Conservation (phyloP, 2,888 invertebrate species). For the Netelia virgata region DNA sequence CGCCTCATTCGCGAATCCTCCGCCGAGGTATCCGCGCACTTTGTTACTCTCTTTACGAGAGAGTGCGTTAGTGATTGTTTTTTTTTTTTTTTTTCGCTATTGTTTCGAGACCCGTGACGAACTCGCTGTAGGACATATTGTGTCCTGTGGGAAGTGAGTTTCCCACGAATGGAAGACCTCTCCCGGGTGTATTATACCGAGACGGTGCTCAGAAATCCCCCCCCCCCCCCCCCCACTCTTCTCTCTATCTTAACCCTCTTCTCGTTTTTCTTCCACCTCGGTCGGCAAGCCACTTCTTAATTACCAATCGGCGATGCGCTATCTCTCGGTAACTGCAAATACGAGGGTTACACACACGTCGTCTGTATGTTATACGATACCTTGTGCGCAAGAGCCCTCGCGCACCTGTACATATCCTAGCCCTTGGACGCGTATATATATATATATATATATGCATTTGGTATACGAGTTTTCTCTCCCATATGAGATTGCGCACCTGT, state of each 20-base stretch:
- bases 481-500: not conserved
- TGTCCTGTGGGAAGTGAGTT: conserved; percentile 71
- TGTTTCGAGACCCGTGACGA: conserved; percentile 65
- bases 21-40: not conserved
- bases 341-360: conserved; percentile 14
- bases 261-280: conserved; percentile 7
- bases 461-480: conserved; percentile 16
- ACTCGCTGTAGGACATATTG: conserved; percentile 67
- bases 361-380: not conserved
- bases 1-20: not conserved
- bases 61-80: not conserved
- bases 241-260: conserved; percentile 15
- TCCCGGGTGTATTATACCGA: conserved; percentile 49
- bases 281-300: conserved; percentile 60
- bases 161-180: conserved; percentile 65
- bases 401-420: not conserved
- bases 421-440: not conserved
- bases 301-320: conserved; percentile 66
- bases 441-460: not conserved
- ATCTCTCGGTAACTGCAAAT: conserved; percentile 40
- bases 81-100: conserved; percentile 49
- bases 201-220: conserved; percentile 35
- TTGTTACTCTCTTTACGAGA: conserved; percentile 20
- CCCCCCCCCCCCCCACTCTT: conserved; percentile 4
- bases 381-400: not conserved